A percentile compares a stretch with the other conserved stretches of the same genome.
Evolutionary conservation across 2,888 invertebrate genomes (phyloP).

Genomic region (Monopis laevigella): DNA sequence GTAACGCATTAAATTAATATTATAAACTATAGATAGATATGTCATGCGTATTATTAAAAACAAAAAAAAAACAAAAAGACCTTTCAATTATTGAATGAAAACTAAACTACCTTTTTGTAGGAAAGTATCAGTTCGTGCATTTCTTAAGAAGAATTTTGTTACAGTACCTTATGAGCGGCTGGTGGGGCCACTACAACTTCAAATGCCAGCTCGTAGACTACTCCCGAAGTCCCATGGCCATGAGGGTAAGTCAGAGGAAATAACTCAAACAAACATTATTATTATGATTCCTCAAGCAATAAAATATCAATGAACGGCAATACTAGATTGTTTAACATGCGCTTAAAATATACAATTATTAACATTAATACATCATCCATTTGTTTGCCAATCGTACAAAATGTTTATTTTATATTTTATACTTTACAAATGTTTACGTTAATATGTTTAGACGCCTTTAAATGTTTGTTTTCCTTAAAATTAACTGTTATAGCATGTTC

Average conservation of each 20-base stretch:
- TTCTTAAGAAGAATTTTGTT: too few relatives aligned
- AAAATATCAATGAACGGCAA: not conserved
- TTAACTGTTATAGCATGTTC: too few relatives aligned
- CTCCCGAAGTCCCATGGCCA: slow-evolving; percentile 75
- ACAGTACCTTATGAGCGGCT: slow-evolving; percentile 77
- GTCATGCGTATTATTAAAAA: too few relatives aligned
- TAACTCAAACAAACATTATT: not conserved
- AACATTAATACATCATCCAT: slow-evolving; percentile 2
- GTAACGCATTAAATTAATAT: too few relatives aligned
- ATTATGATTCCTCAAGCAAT: too few relatives aligned
- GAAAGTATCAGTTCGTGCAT: not conserved
- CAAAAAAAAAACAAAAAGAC: too few relatives aligned
- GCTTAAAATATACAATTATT: not conserved
- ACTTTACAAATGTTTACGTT: slow-evolving; percentile 1
- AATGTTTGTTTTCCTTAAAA: too few relatives aligned
- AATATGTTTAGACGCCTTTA: too few relatives aligned
- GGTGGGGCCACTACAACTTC: slow-evolving; percentile 85
- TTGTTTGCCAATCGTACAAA: slow-evolving; percentile 4
- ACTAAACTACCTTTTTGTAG: too few relatives aligned
- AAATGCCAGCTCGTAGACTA: slow-evolving; percentile 92
- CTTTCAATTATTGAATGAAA: too few relatives aligned
- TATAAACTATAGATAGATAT: too few relatives aligned
- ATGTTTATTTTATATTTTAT: slow-evolving; percentile 2
- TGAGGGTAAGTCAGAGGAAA: slow-evolving; percentile 66
- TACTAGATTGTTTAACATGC: slow-evolving; percentile 3